phyloP scores from a whole-genome alignment of 2,888 invertebrate genomes.

The Boloria euphrosyne region DNA sequence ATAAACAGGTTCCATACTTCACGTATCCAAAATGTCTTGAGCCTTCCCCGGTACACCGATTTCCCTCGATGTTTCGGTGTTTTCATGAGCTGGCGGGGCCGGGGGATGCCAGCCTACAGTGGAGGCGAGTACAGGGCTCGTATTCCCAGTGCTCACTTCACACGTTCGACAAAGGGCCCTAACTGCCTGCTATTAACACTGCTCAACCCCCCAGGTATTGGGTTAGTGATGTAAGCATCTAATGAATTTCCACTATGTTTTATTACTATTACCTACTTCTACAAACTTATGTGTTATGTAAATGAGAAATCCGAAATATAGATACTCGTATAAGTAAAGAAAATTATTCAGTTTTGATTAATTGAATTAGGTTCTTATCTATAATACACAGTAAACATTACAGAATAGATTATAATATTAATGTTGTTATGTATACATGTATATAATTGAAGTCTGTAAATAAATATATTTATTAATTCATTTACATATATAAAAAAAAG shows the following conservation, averaged over 20 bases:
- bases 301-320: too few species aligned
- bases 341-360: too few species aligned
- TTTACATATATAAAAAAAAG: too few species aligned
- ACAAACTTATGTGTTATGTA: background rate
- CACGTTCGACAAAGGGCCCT: slow-evolving; percentile 78
- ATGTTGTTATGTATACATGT: too few species aligned
- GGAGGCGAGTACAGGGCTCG: slow-evolving; percentile 52
- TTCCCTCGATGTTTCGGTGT: slow-evolving; percentile 23
- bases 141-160: slow-evolving; percentile 76
- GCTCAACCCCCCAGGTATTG: slow-evolving; percentile 56
- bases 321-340: too few species aligned
- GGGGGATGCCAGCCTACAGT: slow-evolving; percentile 40
- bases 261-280: background rate
- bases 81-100: slow-evolving; percentile 37
- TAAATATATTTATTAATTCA: too few species aligned
- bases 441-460: too few species aligned
- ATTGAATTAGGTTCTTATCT: too few species aligned
- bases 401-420: too few species aligned
- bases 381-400: too few species aligned
- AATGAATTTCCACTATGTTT: slow-evolving; percentile 26
- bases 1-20: slow-evolving; percentile 52
- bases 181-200: slow-evolving; percentile 80
- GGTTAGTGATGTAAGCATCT: slow-evolving; percentile 58
- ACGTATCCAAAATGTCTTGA: slow-evolving; percentile 51
- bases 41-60: slow-evolving; percentile 36